Evolutionary conservation across 2,888 invertebrate species (phyloP), one percentile per base, ranked within the genome.

Genomic region (Thereva nobilitata): DNA sequence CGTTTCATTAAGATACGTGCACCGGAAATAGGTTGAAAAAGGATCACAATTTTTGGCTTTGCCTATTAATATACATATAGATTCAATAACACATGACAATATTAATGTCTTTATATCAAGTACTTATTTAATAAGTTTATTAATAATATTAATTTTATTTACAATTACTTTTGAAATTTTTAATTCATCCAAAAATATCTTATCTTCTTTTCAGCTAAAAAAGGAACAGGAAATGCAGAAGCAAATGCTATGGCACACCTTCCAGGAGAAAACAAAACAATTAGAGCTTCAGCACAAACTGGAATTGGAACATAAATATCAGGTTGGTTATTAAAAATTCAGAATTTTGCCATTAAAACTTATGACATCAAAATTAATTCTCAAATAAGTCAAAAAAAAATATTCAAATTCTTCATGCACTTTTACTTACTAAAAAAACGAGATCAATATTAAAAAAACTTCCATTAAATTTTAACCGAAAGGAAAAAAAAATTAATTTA

Each of bases 161-260:
- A 49, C 34, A 9, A 49, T 34, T 34, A 49, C 23, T 49, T 47
- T 4, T 7, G n/a, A 49, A 34, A 49, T 50, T n/a, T 9, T 44
- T 66, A 35, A 12, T 45, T 45, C 40, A 49, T 34, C 12, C 66
- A 56, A 50, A 69, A 70, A 71, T 66, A 68, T 23, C 2, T 23
- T 23, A 23, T 23, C 23, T 23, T 23, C 23, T 53, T 75, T 89
- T 76, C 90, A 95, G 92, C 85, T 95, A 80, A 94, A 94, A 86
- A 93, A 94, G 83, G 93, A 93, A 80, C 95, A 95, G 82, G 93
- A 95, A 82, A 83, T 94, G 76, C 94, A 95, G 80, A 94, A 95
- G 78, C 93, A 94, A 83, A 90, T 93, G 76, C 85, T 95, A 73
- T 85, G 93, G 78, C 93, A 94, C 81, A 92, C 92, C 80, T 95